A percentile compares a stretch with the other conserved stretches of the same genome.
phyloP scores from a whole-genome alignment of 2,797 vertebrate species.

The Diglossa cyanea region DNA sequence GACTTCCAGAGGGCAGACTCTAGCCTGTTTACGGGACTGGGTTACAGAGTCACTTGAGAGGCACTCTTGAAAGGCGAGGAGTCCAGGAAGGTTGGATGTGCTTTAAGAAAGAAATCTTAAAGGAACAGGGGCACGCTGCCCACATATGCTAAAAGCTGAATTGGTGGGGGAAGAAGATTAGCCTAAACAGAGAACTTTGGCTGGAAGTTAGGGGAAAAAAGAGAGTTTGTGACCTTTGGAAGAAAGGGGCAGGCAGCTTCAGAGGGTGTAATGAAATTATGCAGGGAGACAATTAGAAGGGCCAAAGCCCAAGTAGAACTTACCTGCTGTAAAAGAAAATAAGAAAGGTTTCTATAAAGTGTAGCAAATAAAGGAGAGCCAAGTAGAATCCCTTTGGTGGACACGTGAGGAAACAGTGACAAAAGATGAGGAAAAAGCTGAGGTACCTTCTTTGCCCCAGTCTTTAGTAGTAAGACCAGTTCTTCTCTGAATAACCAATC shows the following conservation, averaged over 20 bases:
- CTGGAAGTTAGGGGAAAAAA: fast-evolving
- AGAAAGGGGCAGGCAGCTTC: not conserved
- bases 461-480: not conserved
- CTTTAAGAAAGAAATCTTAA: not conserved
- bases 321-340: not conserved
- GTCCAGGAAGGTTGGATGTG: not conserved
- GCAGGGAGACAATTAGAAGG: not conserved
- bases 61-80: not conserved
- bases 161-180: not conserved
- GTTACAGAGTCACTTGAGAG: not conserved
- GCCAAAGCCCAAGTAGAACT: not conserved
- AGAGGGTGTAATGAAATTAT: not conserved
- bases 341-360: not conserved
- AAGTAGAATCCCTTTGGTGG: not conserved
- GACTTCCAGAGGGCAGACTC: not conserved
- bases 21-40: not conserved
- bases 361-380: not conserved
- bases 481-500: not conserved
- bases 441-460: not conserved
- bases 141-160: not conserved
- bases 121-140: not conserved
- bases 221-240: not conserved
- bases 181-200: not conserved
- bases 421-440: not conserved
- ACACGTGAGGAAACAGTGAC: fast-evolving